A percentile compares a stretch with the other conserved stretches of the same genome.
Evolutionary conservation across 1,140 invertebrate species (phyloP).

Genomic region (Heterodera carotae): DNA sequence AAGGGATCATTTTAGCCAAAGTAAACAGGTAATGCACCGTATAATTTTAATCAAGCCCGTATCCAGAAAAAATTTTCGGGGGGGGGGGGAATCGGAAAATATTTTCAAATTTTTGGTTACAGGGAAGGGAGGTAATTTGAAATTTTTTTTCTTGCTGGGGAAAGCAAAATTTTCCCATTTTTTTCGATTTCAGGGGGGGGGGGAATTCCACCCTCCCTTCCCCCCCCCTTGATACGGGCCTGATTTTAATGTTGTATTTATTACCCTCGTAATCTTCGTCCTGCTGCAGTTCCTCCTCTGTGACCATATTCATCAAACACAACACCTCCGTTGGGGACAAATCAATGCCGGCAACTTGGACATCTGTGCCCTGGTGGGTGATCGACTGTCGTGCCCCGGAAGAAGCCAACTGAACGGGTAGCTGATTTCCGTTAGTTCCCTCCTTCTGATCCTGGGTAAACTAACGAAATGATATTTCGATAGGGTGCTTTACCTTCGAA

Average conservation of each 20-base stretch:
- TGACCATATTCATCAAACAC: slow-evolving; percentile 98
- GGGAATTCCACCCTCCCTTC: too few relatives aligned
- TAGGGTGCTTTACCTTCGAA: background rate
- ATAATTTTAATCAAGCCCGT: slow-evolving; percentile 4
- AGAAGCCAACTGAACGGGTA: slow-evolving; percentile 94
- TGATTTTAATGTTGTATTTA: too few relatives aligned
- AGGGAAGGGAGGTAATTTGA: too few relatives aligned
- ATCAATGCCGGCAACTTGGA: slow-evolving; percentile 89
- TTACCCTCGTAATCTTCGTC: slow-evolving; percentile 94
- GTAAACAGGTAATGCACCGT: background rate
- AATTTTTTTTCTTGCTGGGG: too few relatives aligned
- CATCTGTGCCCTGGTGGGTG: slow-evolving; percentile 55
- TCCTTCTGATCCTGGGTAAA: background rate
- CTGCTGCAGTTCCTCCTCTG: slow-evolving; percentile 91
- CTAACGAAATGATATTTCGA: too few relatives aligned
- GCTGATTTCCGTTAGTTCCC: slow-evolving; percentile 89
- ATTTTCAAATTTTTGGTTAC: too few relatives aligned
- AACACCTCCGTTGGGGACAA: slow-evolving; percentile 90
- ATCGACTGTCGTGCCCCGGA: slow-evolving; percentile 78
- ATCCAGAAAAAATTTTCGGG: too few relatives aligned
- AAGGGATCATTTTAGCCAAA: too few relatives aligned
- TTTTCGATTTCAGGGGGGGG: too few relatives aligned
- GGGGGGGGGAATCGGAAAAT: too few relatives aligned
- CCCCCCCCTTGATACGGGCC: too few relatives aligned
- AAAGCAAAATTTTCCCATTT: too few relatives aligned